Conservation (phyloP, 1,140 invertebrate genomes). For the Tribolium castaneum region DNA sequence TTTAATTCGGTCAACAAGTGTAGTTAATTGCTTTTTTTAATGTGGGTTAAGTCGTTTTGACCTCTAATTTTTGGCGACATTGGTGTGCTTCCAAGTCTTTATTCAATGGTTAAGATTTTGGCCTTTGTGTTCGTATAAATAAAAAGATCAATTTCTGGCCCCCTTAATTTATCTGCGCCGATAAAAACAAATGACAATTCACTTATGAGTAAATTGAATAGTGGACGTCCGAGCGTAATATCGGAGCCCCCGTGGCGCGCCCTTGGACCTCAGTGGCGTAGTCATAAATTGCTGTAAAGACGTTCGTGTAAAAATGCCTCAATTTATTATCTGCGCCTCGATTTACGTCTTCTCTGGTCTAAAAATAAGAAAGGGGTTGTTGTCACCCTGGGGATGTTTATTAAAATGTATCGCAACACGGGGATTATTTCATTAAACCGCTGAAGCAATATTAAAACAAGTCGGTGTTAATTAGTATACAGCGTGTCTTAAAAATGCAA, state of each 20-base stretch:
- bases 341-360: background rate
- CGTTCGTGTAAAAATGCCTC: background rate
- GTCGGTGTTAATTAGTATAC: constrained; percentile 43
- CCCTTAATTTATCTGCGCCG: constrained; percentile 30
- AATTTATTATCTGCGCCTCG: background rate
- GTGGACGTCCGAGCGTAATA: constrained; percentile 41
- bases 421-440: constrained; percentile 47
- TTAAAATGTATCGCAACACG: constrained; percentile 45
- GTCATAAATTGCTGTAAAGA: constrained; percentile 19
- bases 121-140: background rate
- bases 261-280: constrained; percentile 40
- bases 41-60: background rate
- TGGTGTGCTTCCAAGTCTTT: background rate
- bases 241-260: constrained; percentile 34
- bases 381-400: constrained; percentile 37
- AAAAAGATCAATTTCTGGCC: background rate
- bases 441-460: constrained; percentile 46
- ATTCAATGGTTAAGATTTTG: background rate
- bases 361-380: constrained; percentile 12
- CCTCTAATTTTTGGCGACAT: too few relatives aligned
- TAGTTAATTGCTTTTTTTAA: background rate
- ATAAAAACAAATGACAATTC: constrained; percentile 51
- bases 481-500: constrained; percentile 38
- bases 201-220: constrained; percentile 50
- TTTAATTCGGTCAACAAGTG: too few relatives aligned